Percentiles rank a stretch among this genome's conserved stretches.
phyloP scores from a whole-genome alignment of 1,140 invertebrate genomes.

The Scaptodrosophila lebanonensis region DNA sequence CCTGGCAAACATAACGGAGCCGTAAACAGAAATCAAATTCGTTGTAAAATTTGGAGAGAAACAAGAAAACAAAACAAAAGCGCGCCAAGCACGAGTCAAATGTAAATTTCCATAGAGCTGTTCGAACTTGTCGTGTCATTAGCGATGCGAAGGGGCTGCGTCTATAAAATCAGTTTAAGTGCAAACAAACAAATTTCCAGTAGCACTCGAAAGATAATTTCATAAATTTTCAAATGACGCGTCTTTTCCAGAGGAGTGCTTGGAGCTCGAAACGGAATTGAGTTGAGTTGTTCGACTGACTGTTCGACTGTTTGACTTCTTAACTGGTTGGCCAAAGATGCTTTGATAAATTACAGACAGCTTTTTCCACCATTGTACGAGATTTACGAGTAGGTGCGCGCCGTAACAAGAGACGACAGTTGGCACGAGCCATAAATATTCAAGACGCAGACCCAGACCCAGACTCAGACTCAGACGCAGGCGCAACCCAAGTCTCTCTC shows the following conservation, averaged over 20 bases:
- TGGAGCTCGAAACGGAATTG: slow-evolving; percentile 6
- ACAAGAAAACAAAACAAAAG: slow-evolving; percentile 6
- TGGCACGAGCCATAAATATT: slow-evolving; percentile 66
- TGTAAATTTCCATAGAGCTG: slow-evolving; percentile 7
- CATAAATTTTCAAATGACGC: slow-evolving; percentile 47
- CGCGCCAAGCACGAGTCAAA: slow-evolving; percentile 1
- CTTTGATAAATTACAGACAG: slow-evolving; percentile 51
- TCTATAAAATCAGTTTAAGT: slow-evolving; percentile 35
- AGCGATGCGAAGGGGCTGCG: not conserved
- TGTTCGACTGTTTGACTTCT: too few species aligned
- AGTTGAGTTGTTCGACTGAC: too few species aligned
- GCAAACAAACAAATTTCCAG: slow-evolving; percentile 54
- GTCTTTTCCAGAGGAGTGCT: slow-evolving; percentile 23
- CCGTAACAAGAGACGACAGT: slow-evolving; percentile 50
- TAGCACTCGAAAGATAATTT: slow-evolving; percentile 54
- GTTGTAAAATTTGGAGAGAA: slow-evolving; percentile 40
- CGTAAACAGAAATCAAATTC: slow-evolving; percentile 20
- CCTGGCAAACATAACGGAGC: slow-evolving; percentile 20
- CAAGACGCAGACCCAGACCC: slow-evolving; percentile 27
- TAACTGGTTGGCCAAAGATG: slow-evolving; percentile 39
- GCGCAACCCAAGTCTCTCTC: too few species aligned
- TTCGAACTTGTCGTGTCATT: slow-evolving; percentile 11
- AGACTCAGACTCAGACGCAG: too few species aligned
- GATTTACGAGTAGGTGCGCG: slow-evolving; percentile 44
- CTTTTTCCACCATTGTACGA: slow-evolving; percentile 15